Percentiles rank a stretch among this genome's conserved stretches.
These are phyloP conservation scores for Diabrotica balteata DNA, from an alignment of 2,888 invertebrate species.

Conservation along the genomic window DNA sequence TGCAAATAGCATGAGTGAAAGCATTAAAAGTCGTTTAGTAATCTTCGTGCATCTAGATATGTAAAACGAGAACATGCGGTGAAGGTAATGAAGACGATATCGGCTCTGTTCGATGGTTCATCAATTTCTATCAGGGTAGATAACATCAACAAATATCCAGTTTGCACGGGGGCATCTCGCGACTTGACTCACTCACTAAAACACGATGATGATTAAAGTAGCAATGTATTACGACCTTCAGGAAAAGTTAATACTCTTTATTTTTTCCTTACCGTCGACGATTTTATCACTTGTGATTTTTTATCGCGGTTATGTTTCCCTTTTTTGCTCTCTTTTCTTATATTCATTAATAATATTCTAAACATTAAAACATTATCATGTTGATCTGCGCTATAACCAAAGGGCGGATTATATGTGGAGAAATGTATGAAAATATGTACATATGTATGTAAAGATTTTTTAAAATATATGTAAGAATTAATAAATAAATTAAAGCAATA, in stretches of 20 bases:
- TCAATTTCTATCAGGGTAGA: slow-evolving; percentile 48
- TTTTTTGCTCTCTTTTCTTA: background rate
- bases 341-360: too few relatives aligned
- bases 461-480: too few relatives aligned
- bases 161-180: slow-evolving; percentile 39
- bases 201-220: slow-evolving; percentile 19
- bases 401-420: too few relatives aligned
- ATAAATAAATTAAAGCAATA: too few relatives aligned
- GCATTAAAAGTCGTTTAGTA: slow-evolving; percentile 59
- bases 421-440: too few relatives aligned
- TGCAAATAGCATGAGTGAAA: slow-evolving; percentile 59
- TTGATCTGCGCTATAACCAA: too few relatives aligned
- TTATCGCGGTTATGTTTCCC: background rate
- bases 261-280: too few relatives aligned
- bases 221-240: slow-evolving; percentile 12
- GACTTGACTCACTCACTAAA: slow-evolving; percentile 24
- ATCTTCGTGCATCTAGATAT: slow-evolving; percentile 61
- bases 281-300: background rate
- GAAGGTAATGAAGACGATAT: slow-evolving; percentile 57
- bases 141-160: slow-evolving; percentile 46
- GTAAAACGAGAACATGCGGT: slow-evolving; percentile 60
- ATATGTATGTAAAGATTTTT: too few relatives aligned
- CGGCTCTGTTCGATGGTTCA: slow-evolving; percentile 48
- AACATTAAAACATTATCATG: too few relatives aligned
- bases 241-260: slow-evolving; percentile 1